Percentiles rank a stretch among this genome's conserved stretches.
phyloP scores from a whole-genome alignment of 2,113 vertebrate species.

The Gnathonemus longibarbis region DNA sequence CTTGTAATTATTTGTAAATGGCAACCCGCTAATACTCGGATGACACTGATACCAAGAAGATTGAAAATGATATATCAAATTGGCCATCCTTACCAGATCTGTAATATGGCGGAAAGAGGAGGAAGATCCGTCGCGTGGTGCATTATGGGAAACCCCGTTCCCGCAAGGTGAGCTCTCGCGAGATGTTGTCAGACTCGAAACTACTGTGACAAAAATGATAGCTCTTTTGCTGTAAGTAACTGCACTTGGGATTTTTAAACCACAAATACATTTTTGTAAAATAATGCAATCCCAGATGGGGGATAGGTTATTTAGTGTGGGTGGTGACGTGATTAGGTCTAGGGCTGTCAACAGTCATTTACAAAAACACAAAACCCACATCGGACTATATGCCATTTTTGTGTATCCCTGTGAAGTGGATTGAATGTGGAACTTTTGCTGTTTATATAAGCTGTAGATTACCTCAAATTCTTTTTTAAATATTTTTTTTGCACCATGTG shows the following conservation, averaged over 20 bases:
- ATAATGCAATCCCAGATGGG: background rate
- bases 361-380: background rate
- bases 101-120: slow-evolving; percentile 98
- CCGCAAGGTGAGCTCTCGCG: slow-evolving; percentile 41
- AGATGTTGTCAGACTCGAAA: slow-evolving; percentile 32
- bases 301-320: background rate
- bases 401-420: background rate
- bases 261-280: background rate
- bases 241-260: background rate
- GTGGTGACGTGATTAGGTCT: slow-evolving; percentile 15
- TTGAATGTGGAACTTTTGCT: background rate
- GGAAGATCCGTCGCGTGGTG: slow-evolving; percentile 53
- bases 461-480: background rate
- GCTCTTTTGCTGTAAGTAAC: background rate
- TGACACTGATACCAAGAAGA: slow-evolving; percentile 63
- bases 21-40: slow-evolving; percentile 39
- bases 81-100: slow-evolving; percentile 71
- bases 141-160: slow-evolving; percentile 61
- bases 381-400: background rate
- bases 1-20: background rate
- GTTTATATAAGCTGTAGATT: background rate
- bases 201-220: background rate
- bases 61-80: slow-evolving; percentile 36
- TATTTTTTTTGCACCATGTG: background rate
- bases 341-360: background rate